phyloP scores from a whole-genome alignment of 2,888 invertebrate genomes.

The Coenonympha arcania region DNA sequence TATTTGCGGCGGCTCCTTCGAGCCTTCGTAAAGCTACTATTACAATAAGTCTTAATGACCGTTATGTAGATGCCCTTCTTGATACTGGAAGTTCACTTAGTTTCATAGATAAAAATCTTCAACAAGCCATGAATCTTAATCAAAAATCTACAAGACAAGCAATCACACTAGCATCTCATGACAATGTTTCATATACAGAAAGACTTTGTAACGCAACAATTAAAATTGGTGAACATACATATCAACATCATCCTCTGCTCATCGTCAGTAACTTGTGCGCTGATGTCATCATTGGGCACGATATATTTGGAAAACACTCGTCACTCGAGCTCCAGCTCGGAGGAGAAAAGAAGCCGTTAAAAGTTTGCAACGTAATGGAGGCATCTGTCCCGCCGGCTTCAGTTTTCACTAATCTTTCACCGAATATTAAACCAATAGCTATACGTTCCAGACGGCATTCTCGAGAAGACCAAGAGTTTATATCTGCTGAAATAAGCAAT shows the following conservation, averaged over 20 bases:
- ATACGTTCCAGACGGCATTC: slow-evolving; percentile 6
- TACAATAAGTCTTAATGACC: too few species aligned
- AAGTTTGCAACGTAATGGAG: slow-evolving; percentile 8
- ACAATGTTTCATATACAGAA: slow-evolving; percentile 1
- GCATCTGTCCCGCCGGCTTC: slow-evolving; percentile 7
- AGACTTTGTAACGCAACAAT: background rate
- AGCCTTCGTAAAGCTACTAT: too few species aligned
- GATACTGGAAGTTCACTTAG: too few species aligned
- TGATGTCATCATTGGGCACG: slow-evolving; percentile 19
- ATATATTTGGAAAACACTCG: slow-evolving; percentile 13
- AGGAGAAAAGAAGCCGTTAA: slow-evolving; percentile 5
- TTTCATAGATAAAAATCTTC: too few species aligned
- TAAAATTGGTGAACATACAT: slow-evolving; percentile 1
- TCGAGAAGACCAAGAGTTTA: slow-evolving; percentile 7
- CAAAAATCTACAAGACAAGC: slow-evolving; percentile 6
- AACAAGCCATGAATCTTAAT: too few species aligned
- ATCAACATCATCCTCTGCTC: slow-evolving; percentile 3
- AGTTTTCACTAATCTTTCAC: slow-evolving; percentile 1
- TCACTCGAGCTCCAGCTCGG: slow-evolving; percentile 6
- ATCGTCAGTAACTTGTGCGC: slow-evolving; percentile 12
- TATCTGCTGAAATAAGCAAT: slow-evolving; percentile 8
- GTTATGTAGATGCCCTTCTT: too few species aligned
- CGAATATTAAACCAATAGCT: slow-evolving; percentile 1
- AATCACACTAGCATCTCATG: background rate
- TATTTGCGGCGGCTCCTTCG: too few species aligned